These are phyloP conservation scores for Glyptemys insculpta DNA, from an alignment of 2,797 vertebrate species.

Conservation along the genomic window DNA sequence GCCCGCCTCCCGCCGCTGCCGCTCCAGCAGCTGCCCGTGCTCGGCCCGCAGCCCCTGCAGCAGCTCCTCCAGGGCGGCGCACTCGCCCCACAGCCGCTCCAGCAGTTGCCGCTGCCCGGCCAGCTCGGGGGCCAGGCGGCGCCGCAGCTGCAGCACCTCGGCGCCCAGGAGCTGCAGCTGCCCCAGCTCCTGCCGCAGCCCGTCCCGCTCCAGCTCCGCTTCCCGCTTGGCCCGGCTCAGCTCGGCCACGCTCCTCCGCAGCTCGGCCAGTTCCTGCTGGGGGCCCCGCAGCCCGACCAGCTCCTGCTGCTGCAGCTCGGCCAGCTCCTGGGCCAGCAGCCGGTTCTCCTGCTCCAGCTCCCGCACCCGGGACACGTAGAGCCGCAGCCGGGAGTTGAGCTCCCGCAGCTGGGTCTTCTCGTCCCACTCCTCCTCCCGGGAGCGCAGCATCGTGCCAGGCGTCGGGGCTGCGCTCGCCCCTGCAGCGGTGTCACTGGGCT, in stretches of 20 bases:
- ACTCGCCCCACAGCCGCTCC: slow-evolving; percentile 82
- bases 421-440: slow-evolving; percentile 81
- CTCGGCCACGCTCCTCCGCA: slow-evolving; percentile 87
- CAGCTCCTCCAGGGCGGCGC: slow-evolving; percentile 86
- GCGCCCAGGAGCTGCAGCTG: slow-evolving; percentile 81
- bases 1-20: slow-evolving; percentile 80
- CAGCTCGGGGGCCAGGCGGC: slow-evolving; percentile 86
- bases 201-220: slow-evolving; percentile 90
- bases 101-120: slow-evolving; percentile 84
- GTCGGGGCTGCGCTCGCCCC: background rate
- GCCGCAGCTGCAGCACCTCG: slow-evolving; percentile 83
- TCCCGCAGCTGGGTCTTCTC: slow-evolving; percentile 92
- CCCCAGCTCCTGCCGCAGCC: slow-evolving; percentile 87
- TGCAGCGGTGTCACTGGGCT: background rate
- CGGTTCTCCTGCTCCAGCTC: slow-evolving; percentile 93
- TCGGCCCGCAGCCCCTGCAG: slow-evolving; percentile 85
- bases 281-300: slow-evolving; percentile 68
- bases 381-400: slow-evolving; percentile 90
- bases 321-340: slow-evolving; percentile 85
- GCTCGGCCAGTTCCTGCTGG: slow-evolving; percentile 84
- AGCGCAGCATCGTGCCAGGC: slow-evolving; percentile 84
- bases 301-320: slow-evolving; percentile 75
- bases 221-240: slow-evolving; percentile 87
- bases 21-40: slow-evolving; percentile 82
- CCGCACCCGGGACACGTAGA: slow-evolving; percentile 90